phyloP scores from a whole-genome alignment of 2,797 vertebrate species.

The Zonotrichia albicollis region DNA sequence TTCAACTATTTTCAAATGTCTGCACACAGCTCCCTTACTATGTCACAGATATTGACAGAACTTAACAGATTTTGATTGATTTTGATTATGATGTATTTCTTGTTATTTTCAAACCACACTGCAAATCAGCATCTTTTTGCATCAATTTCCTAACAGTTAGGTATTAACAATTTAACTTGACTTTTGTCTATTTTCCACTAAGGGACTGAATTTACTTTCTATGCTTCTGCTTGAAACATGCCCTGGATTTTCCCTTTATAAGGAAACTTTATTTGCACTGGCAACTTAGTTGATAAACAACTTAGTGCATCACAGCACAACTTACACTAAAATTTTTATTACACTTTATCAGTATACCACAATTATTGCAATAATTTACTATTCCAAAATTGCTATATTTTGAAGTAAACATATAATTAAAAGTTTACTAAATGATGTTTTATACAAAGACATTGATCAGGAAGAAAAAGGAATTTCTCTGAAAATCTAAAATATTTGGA shows the following conservation, averaged over 20 bases:
- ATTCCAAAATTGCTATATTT: background rate
- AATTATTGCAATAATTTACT: background rate
- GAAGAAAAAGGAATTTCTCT: background rate
- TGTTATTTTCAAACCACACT: background rate
- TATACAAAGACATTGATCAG: background rate
- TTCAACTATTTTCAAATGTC: background rate
- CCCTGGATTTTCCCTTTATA: background rate
- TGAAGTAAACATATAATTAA: background rate
- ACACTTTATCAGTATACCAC: background rate
- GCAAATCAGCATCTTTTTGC: background rate
- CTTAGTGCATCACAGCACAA: background rate
- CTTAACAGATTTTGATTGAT: background rate
- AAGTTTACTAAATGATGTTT: background rate
- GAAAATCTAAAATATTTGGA: background rate
- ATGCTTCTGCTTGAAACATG: background rate
- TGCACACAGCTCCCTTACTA: background rate
- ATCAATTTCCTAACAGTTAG: background rate
- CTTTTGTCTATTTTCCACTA: background rate
- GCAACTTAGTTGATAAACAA: background rate
- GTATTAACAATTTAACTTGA: background rate
- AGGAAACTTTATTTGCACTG: background rate
- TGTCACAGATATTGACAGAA: background rate
- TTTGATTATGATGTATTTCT: background rate
- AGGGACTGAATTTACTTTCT: background rate
- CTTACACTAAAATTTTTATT: background rate